Base-by-base conservation (phyloP, 2,113 vertebrate species). In the Thalassoma bifasciatum region DNA sequence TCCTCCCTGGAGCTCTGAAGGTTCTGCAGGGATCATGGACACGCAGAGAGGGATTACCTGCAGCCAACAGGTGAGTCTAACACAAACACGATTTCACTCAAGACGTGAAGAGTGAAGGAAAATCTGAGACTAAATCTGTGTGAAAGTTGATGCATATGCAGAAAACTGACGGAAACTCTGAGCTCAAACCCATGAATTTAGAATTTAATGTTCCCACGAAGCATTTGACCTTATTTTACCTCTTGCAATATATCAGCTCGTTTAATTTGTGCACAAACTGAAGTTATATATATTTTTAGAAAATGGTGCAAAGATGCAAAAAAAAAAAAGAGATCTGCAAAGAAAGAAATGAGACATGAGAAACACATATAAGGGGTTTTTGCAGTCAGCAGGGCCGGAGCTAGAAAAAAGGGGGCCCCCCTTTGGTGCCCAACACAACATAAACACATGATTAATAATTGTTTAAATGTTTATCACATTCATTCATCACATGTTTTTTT, bases 31-130 rank as follows among this genome's bases (percentile, higher is more conserved):
- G 49, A 63, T 26, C 61, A 0, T 60, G 88, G 86, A 84, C 34
- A 0, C 42, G 17, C 7, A 53, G 38, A 3, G 30, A 59, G 0
- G 64, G 49, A 16, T 4, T 81, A 10, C 24, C 34, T 36, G 61
- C 81, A 37, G 77, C 74, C 0, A 78, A 56, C 1, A 85, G 92
- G 92, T 93, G 76, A 89, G 90, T 30, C 5, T 4, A n/a, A 23
- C 1, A 1, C 21, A 52, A 19, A 10, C 2, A 57, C 4, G 10
- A 8, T 46, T 47, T 47, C 2, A 8, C 6, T n/a, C 8, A 5
- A n/a, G 6, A n/a, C 17, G 19, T n/a, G 46, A 14, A 44, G 2
- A 13, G 42, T 44, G 12, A 44, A 44, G 14, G 11, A 44, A 44
- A 6, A 3, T 30, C 30, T 30, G 30, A 3, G 30, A 4, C 6